Percentiles rank a stretch among this genome's conserved stretches.
These are phyloP conservation scores for Halcyon leucocephala DNA, from an alignment of 2,797 vertebrate genomes.

Conservation along the genomic window DNA sequence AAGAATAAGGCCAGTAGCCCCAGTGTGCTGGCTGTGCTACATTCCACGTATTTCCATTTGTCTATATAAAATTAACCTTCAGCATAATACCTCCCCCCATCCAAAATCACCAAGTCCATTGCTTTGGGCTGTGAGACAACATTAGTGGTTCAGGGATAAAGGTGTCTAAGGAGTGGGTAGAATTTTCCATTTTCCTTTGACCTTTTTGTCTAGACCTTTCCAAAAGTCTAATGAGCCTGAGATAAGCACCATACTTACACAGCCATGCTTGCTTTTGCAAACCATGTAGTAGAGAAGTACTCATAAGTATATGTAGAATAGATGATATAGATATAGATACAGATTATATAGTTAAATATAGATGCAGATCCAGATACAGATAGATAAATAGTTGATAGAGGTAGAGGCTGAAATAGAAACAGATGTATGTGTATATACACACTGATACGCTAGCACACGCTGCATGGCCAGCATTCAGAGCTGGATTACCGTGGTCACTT, in stretches of 20 bases:
- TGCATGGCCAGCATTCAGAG: not conserved
- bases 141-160: not conserved
- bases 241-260: not conserved
- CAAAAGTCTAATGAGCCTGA: not conserved
- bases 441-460: not conserved
- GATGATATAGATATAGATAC: no score
- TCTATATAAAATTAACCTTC: not conserved
- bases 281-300: not conserved
- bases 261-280: not conserved
- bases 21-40: not conserved
- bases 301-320: not conserved
- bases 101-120: not conserved
- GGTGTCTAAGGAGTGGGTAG: not conserved
- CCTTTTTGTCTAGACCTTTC: not conserved
- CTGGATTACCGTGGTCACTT: not conserved
- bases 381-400: not conserved
- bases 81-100: not conserved
- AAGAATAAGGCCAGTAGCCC: not conserved
- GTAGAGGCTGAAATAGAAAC: not conserved
- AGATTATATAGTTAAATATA: not conserved
- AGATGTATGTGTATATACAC: not conserved
- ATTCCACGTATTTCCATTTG: not conserved
- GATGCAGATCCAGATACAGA: not conserved
- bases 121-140: not conserved
- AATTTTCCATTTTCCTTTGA: not conserved